phyloP scores from a whole-genome alignment of 2,888 invertebrate genomes.

The Drosophila silvestris region DNA sequence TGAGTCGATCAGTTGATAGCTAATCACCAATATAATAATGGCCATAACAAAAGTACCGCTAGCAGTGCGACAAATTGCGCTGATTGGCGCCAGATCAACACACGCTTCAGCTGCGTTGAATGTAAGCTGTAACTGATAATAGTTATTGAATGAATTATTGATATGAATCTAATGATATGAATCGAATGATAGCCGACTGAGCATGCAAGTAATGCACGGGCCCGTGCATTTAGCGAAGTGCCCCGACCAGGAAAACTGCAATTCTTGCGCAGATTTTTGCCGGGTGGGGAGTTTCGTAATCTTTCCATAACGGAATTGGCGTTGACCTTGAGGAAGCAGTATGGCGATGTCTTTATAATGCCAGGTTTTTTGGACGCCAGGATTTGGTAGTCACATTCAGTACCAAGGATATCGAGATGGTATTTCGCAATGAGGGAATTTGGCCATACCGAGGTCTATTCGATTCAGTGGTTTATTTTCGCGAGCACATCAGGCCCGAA shows the following conservation, averaged over 20 bases:
- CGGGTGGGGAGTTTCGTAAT: conserved; percentile 57
- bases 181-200: conserved; percentile 13
- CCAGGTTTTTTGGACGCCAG: conserved; percentile 80
- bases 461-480: conserved; percentile 82
- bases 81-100: conserved; percentile 28
- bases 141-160: not conserved
- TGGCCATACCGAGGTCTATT: conserved; percentile 85
- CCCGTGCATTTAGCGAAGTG: conserved; percentile 48
- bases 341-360: conserved; percentile 81
- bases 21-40: conserved; percentile 14
- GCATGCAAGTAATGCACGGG: conserved; percentile 1
- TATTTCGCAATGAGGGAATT: conserved; percentile 85
- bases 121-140: conserved; percentile 29
- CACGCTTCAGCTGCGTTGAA: conserved; percentile 36
- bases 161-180: not conserved
- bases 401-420: conserved; percentile 86
- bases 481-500: conserved; percentile 50
- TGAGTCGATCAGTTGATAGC: conserved; percentile 15
- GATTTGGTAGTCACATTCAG: conserved; percentile 85
- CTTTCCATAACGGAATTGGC: conserved; percentile 45
- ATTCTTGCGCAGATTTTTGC: conserved; percentile 62
- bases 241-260: conserved; percentile 53
- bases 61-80: conserved; percentile 28
- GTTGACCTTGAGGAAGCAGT: conserved; percentile 43
- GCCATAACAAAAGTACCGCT: conserved; percentile 12